phyloP scores from a whole-genome alignment of 2,797 vertebrate genomes.

The Siniperca obscura region DNA sequence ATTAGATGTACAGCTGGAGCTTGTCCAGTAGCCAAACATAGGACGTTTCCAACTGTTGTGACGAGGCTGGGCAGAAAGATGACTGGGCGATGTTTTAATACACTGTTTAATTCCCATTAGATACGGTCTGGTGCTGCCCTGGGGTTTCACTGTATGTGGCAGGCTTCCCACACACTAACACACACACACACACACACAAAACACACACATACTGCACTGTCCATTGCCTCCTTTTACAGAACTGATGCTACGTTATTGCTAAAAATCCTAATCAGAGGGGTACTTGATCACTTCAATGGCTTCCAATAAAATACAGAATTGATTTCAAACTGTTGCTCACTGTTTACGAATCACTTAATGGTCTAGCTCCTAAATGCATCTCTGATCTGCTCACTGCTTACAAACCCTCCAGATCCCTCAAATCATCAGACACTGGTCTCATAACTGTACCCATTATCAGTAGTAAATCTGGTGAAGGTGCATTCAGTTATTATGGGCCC shows the following conservation, averaged over 20 bases:
- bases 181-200: constrained; percentile 34
- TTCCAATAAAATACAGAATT: too few species aligned
- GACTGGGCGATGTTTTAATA: constrained; percentile 68
- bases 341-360: too few species aligned
- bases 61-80: constrained; percentile 53
- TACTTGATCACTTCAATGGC: too few species aligned
- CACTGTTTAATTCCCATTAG: constrained; percentile 76
- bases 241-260: constrained; percentile 14
- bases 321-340: too few species aligned
- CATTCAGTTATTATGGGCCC: too few species aligned
- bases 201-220: constrained; percentile 24
- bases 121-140: constrained; percentile 69
- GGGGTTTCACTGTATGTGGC: constrained; percentile 55
- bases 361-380: too few species aligned
- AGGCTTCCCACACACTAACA: constrained; percentile 50
- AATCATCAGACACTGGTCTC: too few species aligned
- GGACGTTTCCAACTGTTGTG: constrained; percentile 65
- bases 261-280: constrained; percentile 33
- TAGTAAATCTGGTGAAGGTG: too few species aligned
- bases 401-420: too few species aligned
- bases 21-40: constrained; percentile 35
- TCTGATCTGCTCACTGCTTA: too few species aligned
- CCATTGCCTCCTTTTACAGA: constrained; percentile 19
- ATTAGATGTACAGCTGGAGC: constrained; percentile 23
- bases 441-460: too few species aligned